Conservation (phyloP, 2,888 invertebrate genomes). For the Yponomeuta cagnagella region DNA sequence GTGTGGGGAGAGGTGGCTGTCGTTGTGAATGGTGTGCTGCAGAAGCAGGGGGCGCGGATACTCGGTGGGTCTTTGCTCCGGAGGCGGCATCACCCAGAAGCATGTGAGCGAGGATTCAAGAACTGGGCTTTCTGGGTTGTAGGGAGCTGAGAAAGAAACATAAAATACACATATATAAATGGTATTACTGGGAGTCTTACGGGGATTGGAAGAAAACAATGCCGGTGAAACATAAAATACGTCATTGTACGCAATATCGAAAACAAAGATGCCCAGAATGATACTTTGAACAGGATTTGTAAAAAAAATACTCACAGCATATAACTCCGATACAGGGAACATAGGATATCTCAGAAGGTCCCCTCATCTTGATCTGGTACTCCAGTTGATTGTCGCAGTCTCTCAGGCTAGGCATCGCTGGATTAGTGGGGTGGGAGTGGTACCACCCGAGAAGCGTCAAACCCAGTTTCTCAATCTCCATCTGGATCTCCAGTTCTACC, state of each 20-base stretch:
- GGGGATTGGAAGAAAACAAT: no score
- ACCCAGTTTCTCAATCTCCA: slow-evolving; percentile 87
- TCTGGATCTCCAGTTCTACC: slow-evolving; percentile 88
- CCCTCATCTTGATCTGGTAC: slow-evolving; percentile 96
- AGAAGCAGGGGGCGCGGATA: slow-evolving; percentile 94
- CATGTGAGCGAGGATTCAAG: slow-evolving; percentile 89
- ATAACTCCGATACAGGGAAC: slow-evolving; percentile 95
- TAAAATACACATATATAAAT: no score
- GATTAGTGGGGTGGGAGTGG: slow-evolving; percentile 93
- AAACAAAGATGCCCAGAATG: no score
- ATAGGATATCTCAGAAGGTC: slow-evolving; percentile 92
- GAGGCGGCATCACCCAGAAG: slow-evolving; percentile 97
- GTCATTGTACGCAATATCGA: no score
- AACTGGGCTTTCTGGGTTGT: slow-evolving; percentile 86
- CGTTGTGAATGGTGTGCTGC: slow-evolving; percentile 89
- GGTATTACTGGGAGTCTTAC: no score
- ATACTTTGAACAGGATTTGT: neutral
- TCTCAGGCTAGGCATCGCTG: slow-evolving; percentile 89
- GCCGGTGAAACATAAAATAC: no score
- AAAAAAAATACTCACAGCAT: slow-evolving; percentile 81
- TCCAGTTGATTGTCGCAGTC: slow-evolving; percentile 96
- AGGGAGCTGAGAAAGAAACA: slow-evolving; percentile 81
- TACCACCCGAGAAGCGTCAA: slow-evolving; percentile 95
- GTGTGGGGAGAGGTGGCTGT: slow-evolving; percentile 86
- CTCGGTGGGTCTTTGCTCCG: slow-evolving; percentile 92